Evolutionary conservation across 1,140 invertebrate genomes (phyloP).

Genomic region (Epicauta chinensis): DNA sequence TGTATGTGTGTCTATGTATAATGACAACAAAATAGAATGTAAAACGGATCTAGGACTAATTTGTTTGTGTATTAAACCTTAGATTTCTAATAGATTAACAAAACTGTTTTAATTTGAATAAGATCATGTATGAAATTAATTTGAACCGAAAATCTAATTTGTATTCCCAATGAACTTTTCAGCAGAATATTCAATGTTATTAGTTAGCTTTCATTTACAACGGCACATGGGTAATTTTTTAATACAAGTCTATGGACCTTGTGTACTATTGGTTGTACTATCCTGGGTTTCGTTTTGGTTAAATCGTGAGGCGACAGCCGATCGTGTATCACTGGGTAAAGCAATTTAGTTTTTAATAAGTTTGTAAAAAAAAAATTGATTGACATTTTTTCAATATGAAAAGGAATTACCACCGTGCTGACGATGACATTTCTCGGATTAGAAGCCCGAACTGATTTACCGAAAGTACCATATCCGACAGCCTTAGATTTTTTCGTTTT

Average conservation of each 20-base stretch:
- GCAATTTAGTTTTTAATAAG: constrained; percentile 2
- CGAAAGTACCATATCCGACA: constrained; percentile 81
- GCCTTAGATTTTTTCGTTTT: constrained; percentile 84
- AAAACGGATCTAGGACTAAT: background rate
- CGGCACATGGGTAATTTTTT: constrained; percentile 83
- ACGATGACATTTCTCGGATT: constrained; percentile 86
- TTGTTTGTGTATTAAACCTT: too few relatives aligned
- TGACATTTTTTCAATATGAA: background rate
- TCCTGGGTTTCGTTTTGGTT: constrained; percentile 92
- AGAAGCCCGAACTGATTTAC: constrained; percentile 77
- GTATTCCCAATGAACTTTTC: too few relatives aligned
- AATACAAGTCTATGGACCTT: constrained; percentile 85
- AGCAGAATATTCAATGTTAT: constrained; percentile 71
- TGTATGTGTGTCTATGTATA: too few relatives aligned
- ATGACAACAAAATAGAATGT: background rate
- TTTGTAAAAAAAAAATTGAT: background rate
- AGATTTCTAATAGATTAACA: too few relatives aligned
- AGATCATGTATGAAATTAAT: too few relatives aligned
- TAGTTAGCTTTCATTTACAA: constrained; percentile 76
- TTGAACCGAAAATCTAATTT: too few relatives aligned
- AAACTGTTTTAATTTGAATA: too few relatives aligned
- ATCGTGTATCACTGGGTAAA: constrained; percentile 75
- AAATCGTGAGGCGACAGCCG: constrained; percentile 81
- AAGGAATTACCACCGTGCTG: constrained; percentile 79
- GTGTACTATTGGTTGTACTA: constrained; percentile 75